These are phyloP conservation scores for Indicator indicator DNA, from an alignment of 2,113 vertebrate genomes.

Conservation along the genomic window DNA sequence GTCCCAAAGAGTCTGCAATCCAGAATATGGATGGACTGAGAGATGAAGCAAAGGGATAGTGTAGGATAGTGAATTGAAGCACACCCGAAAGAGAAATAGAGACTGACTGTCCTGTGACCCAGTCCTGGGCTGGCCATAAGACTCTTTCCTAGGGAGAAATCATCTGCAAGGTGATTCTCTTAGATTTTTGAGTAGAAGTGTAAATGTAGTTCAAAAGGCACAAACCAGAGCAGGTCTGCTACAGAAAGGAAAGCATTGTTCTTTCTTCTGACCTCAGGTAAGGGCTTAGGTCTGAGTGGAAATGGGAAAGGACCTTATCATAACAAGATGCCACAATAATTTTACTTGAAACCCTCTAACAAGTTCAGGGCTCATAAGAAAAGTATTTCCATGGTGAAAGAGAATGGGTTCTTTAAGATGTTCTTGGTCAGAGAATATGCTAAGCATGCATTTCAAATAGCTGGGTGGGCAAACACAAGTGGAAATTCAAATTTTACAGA, in stretches of 20 bases:
- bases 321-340: conserved; percentile 65
- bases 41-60: not conserved
- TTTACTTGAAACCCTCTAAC: conserved; percentile 62
- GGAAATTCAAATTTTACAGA: conserved; percentile 69
- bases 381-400: conserved; percentile 65
- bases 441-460: conserved; percentile 59
- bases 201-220: not conserved
- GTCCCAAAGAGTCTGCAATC: not conserved
- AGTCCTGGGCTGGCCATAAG: not conserved
- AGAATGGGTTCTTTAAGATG: conserved; percentile 75
- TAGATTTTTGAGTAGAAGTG: not conserved
- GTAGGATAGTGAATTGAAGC: not conserved
- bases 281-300: conserved; percentile 30
- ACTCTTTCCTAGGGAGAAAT: not conserved
- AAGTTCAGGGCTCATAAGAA: conserved; percentile 62
- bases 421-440: conserved; percentile 60
- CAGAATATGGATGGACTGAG: not conserved
- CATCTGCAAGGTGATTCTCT: not conserved
- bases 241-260: conserved; percentile 56
- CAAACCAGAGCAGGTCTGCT: conserved; percentile 14
- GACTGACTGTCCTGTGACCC: not conserved
- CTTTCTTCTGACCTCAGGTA: conserved; percentile 27
- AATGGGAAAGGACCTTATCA: conserved; percentile 40
- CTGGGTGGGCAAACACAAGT: conserved; percentile 66
- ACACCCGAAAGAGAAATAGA: not conserved